Conservation (phyloP, 2,888 invertebrate species). For the Cantharis lateralis region DNA sequence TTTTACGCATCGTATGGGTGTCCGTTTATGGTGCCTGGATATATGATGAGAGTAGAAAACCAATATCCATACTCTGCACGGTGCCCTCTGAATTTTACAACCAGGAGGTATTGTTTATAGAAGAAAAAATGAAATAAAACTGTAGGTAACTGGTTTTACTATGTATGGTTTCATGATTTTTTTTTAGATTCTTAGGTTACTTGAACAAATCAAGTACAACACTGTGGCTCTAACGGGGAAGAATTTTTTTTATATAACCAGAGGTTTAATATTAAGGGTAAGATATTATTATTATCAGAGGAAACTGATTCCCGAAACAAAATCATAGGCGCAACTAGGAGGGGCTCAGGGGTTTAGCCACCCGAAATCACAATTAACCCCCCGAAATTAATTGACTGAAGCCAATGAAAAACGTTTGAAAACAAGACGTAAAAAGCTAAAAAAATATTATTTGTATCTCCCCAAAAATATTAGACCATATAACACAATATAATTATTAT, state of each 20-base stretch:
- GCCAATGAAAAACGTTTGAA: no score
- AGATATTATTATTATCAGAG: constrained; percentile 31
- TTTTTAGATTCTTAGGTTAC: constrained; percentile 47
- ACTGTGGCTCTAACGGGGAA: constrained; percentile 49
- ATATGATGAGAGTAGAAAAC: constrained; percentile 47
- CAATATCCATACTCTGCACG: constrained; percentile 60
- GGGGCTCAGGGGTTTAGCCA: no score
- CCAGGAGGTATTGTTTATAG: constrained; percentile 31
- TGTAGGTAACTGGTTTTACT: not conserved
- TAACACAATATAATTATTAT: no score
- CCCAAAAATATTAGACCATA: no score
- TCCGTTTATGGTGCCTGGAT: constrained; percentile 48
- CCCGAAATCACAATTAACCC: no score
- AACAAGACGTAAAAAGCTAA: no score
- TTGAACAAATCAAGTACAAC: constrained; percentile 49
- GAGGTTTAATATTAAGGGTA: constrained; percentile 50
- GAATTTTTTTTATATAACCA: constrained; percentile 49
- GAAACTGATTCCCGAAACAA: no score
- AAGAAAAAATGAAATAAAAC: not conserved
- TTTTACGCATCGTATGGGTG: constrained; percentile 44
- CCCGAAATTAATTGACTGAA: no score
- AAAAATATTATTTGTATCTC: no score
- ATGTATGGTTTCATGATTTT: not conserved
- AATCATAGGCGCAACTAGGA: no score
- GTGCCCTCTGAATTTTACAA: constrained; percentile 68